phyloP scores from a whole-genome alignment of 1,140 invertebrate genomes.

The Zophobas atratus region DNA sequence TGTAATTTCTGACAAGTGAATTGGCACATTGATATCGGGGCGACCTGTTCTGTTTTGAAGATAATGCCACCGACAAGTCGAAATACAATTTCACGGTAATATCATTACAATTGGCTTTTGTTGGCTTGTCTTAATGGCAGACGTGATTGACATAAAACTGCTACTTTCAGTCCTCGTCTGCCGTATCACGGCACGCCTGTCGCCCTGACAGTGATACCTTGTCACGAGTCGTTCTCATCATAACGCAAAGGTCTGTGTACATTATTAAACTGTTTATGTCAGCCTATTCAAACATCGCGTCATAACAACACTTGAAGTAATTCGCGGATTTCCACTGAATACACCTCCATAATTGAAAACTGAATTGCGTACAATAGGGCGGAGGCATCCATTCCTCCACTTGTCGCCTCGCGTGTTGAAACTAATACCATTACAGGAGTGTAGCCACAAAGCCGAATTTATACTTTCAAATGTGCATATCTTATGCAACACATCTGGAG shows the following conservation, averaged over 20 bases:
- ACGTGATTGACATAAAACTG: slow-evolving; percentile 48
- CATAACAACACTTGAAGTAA: background rate
- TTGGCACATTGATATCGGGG: too few species aligned
- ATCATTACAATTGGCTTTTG: slow-evolving; percentile 46
- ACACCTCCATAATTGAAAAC: background rate
- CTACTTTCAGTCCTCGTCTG: slow-evolving; percentile 42
- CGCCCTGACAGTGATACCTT: slow-evolving; percentile 42
- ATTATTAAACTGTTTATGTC: slow-evolving; percentile 50
- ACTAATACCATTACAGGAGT: background rate
- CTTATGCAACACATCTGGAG: slow-evolving; percentile 53
- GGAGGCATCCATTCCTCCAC: background rate
- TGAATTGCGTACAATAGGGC: too few species aligned
- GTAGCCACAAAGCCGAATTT: slow-evolving; percentile 48
- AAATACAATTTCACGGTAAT: slow-evolving; percentile 42
- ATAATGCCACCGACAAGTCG: slow-evolving; percentile 36
- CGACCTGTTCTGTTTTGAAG: background rate
- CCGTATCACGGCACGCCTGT: slow-evolving; percentile 41
- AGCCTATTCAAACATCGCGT: slow-evolving; percentile 40
- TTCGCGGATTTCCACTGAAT: background rate
- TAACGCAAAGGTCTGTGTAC: slow-evolving; percentile 42
- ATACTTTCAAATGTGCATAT: slow-evolving; percentile 60
- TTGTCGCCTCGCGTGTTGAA: background rate
- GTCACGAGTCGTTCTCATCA: slow-evolving; percentile 37
- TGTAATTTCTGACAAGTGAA: too few species aligned
- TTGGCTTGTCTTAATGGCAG: slow-evolving; percentile 37